Evolutionary conservation across 2,888 invertebrate species (phyloP), one percentile per base, ranked within the genome.

Genomic region (Automeris io): DNA sequence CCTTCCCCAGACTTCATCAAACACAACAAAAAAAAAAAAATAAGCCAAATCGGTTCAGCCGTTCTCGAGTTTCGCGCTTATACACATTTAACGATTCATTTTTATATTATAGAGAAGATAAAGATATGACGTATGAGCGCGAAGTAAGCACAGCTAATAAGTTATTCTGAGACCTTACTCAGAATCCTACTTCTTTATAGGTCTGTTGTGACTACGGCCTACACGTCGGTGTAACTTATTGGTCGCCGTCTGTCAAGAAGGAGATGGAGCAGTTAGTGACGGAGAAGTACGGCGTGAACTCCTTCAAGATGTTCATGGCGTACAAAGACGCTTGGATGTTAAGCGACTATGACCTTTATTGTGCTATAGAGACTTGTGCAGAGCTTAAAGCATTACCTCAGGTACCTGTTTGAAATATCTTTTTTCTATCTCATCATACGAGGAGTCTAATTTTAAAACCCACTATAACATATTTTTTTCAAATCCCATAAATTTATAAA

Each of bases 221-320:
- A 3, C 99, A 99, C 75, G 93, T 98, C 5, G 96, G 92, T 21
- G 90, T 99, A 41, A 95, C 97, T 13, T 93, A 93, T 89, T 99
- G 98, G 98, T 90, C 90, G 0, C 90, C 91, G 8, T 81, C 89
- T 0, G 92, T 94, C 1, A 91, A 90, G 72, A 91, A 93, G 57
- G 98, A 99, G 69, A 97, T 99, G 96, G 92, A 92, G 52, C 90
- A 91, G 39, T 88, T 99, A 38, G 90, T 90, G 48, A 78, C 89
- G 16, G 92, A 95, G 46, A 92, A 95, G 64, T 89, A 90, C 57
- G 98, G 99, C 5, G 88, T 99, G 35, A 99, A 98, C 85, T 98
- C 98, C 1, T 99, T 98, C 88, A 98, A 98, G 88, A 93, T 97
- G 91, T 99, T 97, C 86, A 97, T 99, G 95, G 98, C 98, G 0